phyloP scores from a whole-genome alignment of 2,797 vertebrate species.

The Rallus crepitans region DNA sequence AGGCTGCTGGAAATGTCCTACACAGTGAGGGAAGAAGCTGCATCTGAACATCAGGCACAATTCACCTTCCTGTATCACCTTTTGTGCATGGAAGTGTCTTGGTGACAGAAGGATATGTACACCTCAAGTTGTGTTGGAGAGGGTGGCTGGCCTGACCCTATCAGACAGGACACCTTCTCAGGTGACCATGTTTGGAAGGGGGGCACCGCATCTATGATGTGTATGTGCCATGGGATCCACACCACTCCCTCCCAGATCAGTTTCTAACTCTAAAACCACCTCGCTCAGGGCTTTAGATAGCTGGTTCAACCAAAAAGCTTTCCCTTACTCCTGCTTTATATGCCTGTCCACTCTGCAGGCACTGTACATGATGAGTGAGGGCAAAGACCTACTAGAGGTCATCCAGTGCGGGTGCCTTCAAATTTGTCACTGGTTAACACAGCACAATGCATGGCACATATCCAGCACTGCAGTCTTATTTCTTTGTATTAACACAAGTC shows the following conservation, averaged over 20 bases:
- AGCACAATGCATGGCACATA: neutral
- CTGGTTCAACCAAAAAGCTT: neutral
- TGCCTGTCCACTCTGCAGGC: neutral
- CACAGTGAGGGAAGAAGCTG: neutral
- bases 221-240: neutral
- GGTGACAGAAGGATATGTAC: neutral
- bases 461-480: neutral
- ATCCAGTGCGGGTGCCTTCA: neutral
- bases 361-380: fast-evolving
- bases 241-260: fast-evolving
- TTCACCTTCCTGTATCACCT: neutral
- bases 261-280: neutral
- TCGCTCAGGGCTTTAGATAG: neutral
- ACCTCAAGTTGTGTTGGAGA: fast-evolving
- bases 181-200: neutral
- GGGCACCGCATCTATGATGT: neutral
- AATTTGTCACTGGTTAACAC: neutral
- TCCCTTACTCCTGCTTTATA: neutral
- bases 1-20: neutral
- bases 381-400: neutral
- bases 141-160: neutral
- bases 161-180: neutral
- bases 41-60: neutral
- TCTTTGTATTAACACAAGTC: neutral
- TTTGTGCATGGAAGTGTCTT: neutral